phyloP scores from a whole-genome alignment of 2,888 invertebrate species.

The Tenodera sinensis region DNA sequence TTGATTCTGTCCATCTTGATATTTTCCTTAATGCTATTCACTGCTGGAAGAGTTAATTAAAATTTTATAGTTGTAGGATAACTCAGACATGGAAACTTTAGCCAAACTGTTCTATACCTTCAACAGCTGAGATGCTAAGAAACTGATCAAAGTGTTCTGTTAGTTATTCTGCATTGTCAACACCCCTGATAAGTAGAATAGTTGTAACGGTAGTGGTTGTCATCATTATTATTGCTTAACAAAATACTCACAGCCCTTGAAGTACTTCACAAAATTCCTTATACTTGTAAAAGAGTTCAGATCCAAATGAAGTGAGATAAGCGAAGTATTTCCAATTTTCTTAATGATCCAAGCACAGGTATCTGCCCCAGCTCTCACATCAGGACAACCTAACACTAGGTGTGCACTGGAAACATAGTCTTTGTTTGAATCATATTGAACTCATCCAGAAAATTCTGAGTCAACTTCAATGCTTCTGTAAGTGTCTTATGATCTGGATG shows the following conservation, averaged over 20 bases:
- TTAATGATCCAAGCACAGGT: slow-evolving; percentile 46
- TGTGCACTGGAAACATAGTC: slow-evolving; percentile 58
- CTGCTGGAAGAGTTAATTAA: no score
- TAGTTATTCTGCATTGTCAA: no score
- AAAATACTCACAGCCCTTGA: slow-evolving; percentile 35
- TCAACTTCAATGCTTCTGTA: slow-evolving; percentile 60
- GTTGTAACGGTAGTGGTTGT: no score
- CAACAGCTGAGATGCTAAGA: no score
- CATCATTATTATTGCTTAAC: no score
- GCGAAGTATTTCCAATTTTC: slow-evolving; percentile 31
- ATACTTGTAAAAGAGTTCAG: slow-evolving; percentile 44
- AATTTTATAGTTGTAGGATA: no score
- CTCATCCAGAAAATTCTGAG: slow-evolving; percentile 50
- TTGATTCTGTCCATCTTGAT: no score
- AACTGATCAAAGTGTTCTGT: no score
- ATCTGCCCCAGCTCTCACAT: slow-evolving; percentile 45
- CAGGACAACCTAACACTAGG: slow-evolving; percentile 55
- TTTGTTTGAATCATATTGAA: slow-evolving; percentile 84
- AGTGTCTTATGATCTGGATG: slow-evolving; percentile 77
- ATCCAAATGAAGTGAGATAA: slow-evolving; percentile 39
- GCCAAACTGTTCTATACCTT: no score
- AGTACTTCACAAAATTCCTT: slow-evolving; percentile 40
- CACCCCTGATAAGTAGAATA: no score
- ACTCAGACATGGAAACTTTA: no score
- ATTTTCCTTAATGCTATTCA: no score